These are phyloP conservation scores for Gisinianus flammeolus DNA, from an alignment of 2,888 invertebrate genomes.

Conservation along the genomic window DNA sequence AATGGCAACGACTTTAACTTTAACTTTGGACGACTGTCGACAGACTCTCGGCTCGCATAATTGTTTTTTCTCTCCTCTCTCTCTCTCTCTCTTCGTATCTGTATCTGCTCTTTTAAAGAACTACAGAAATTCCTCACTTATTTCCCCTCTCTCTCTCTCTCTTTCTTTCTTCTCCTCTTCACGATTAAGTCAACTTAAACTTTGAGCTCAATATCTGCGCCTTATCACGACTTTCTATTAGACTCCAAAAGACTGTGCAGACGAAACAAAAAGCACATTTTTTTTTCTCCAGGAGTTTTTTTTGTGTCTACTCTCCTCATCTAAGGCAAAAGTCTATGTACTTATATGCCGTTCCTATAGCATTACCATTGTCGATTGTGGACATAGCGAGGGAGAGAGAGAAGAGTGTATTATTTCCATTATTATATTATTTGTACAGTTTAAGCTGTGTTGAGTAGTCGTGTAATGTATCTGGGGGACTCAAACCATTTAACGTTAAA, in stretches of 20 bases:
- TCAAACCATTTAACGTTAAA: conserved; percentile 35
- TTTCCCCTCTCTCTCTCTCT: too few relatives aligned
- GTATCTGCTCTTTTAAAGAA: conserved; percentile 23
- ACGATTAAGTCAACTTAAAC: conserved; percentile 25
- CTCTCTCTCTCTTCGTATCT: neutral
- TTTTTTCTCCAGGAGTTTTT: neutral
- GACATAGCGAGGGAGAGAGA: neutral
- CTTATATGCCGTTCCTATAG: neutral
- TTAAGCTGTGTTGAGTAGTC: neutral
- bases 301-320: neutral
- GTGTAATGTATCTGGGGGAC: neutral
- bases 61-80: conserved; percentile 11
- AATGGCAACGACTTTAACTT: neutral
- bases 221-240: conserved; percentile 34
- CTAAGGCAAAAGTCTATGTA: neutral
- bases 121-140: conserved; percentile 26
- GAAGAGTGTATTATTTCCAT: too few relatives aligned
- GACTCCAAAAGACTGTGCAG: conserved; percentile 7
- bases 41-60: neutral
- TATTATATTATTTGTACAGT: too few relatives aligned
- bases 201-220: conserved; percentile 22
- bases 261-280: conserved; percentile 26
- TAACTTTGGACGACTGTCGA: neutral
- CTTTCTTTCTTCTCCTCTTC: conserved; percentile 6
- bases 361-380: neutral